phyloP scores from a whole-genome alignment of 2,797 vertebrate species.

The Glossophaga mutica region DNA sequence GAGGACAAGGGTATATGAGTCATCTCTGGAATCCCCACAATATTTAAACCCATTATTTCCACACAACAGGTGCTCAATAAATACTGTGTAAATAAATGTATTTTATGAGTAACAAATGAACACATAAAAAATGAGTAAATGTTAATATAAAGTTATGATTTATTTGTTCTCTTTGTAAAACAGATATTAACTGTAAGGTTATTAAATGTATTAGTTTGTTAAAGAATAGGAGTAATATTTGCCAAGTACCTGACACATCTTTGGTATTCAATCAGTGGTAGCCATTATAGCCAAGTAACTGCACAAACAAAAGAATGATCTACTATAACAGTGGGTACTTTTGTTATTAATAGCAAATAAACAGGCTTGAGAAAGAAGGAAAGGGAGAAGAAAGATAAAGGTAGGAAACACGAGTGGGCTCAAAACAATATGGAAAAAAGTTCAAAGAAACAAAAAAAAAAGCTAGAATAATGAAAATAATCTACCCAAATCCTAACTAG shows the following conservation, averaged over 20 bases:
- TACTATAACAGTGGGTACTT: not conserved
- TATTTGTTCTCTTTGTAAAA: not conserved
- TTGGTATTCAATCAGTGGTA: not conserved
- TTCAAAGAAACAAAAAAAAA: slow-evolving; percentile 30
- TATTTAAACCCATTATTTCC: not conserved
- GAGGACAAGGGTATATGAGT: not conserved
- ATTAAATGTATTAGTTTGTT: not conserved
- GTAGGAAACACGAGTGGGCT: not conserved
- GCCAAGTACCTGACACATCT: not conserved
- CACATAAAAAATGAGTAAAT: not conserved
- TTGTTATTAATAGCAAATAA: not conserved
- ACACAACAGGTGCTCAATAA: not conserved
- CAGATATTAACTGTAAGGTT: not conserved
- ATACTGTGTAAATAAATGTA: not conserved
- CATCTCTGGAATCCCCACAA: not conserved
- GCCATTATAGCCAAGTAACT: not conserved
- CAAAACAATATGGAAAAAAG: not conserved
- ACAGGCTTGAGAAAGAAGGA: not conserved
- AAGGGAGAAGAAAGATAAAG: not conserved
- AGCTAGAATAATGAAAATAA: slow-evolving; percentile 18
- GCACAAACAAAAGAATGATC: not conserved
- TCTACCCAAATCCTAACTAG: not conserved
- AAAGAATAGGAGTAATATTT: not conserved
- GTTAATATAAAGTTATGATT: not conserved
- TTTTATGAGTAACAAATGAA: not conserved